Evolutionary conservation across 2,888 invertebrate species (phyloP).

Genomic region (Ornithoptera alexandrae): DNA sequence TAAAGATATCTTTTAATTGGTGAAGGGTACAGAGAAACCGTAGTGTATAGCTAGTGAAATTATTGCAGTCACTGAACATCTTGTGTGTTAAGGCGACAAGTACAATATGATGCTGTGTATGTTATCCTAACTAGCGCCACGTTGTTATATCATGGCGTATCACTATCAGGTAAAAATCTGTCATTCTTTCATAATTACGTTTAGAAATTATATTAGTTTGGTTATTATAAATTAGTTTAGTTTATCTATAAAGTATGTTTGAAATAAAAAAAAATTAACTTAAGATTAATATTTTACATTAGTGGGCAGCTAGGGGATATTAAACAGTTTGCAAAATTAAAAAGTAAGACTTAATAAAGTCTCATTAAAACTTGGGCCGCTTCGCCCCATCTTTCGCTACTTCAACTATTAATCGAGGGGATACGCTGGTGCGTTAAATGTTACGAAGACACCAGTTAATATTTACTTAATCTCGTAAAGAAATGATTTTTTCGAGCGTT

Average conservation of each 20-base stretch:
- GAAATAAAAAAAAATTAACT: neutral
- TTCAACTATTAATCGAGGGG: conserved; percentile 10
- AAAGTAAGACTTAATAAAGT: conserved; percentile 11
- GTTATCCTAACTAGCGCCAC: too few relatives aligned
- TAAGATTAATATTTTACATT: neutral
- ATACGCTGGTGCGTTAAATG: conserved; percentile 14
- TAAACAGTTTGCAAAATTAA: conserved; percentile 4
- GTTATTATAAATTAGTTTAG: neutral
- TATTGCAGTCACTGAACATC: too few relatives aligned
- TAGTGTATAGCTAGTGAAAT: too few relatives aligned
- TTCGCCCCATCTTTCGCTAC: conserved; percentile 7
- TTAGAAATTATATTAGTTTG: too few relatives aligned
- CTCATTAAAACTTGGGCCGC: conserved; percentile 16
- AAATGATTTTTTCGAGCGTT: neutral
- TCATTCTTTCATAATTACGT: too few relatives aligned
- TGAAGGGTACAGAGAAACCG: too few relatives aligned
- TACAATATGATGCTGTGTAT: too few relatives aligned
- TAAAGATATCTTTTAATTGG: too few relatives aligned
- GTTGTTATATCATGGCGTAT: too few relatives aligned
- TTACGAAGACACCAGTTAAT: conserved; percentile 8
- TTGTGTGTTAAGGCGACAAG: too few relatives aligned
- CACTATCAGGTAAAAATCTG: too few relatives aligned
- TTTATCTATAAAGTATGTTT: neutral
- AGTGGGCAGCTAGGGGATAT: neutral
- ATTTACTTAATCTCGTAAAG: conserved; percentile 30